Evolutionary conservation across 2,113 vertebrate genomes (phyloP), one percentile per base, ranked within the genome.

Genomic region (Prionailurus viverrinus): DNA sequence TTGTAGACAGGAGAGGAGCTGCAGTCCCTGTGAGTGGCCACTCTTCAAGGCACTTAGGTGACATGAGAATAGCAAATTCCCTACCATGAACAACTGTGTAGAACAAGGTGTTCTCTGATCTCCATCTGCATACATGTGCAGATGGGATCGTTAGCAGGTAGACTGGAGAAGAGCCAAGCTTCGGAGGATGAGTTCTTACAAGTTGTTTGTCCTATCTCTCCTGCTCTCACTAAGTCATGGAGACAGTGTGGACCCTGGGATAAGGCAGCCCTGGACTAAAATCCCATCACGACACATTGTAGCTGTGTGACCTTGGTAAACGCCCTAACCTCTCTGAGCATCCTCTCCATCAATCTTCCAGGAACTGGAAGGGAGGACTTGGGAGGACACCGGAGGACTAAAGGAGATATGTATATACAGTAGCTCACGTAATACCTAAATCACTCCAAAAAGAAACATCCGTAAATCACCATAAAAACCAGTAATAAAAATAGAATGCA

Each of bases 121-220:
- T 68, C 58, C 65, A 15, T 55, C 85, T 51, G 93, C 48, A 16
- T 23, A 83, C 97, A 79, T 80, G 66, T 61, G 65, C 55, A 84
- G 87, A 89, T 81, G 92, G 87, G 8, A 16, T 16, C 36, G 51
- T 41, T 25, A 97, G 88, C 95, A 96, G 84, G 87, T 63, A 86
- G 69, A 18, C 71, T 87, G 90, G 36, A 73, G 36, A n/a, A 39
- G 25, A 95, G 88, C 76, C 83, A 87, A 8, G 69, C 33, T 51
- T 80, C 45, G 36, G 8, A 63, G 19, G 39, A 41, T n/a, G 19
- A n/a, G 19, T 51, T 36, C 63, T 81, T 87, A 29, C 23, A 58
- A 61, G 65, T 15, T 39, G 33, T 55, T 41, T 61, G 61, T 84
- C 91, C 61, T 41, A 29, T 81, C 27, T 68, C 63, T 69, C 41